phyloP scores from a whole-genome alignment of 2,113 vertebrate species.

The Pipra filicauda region DNA sequence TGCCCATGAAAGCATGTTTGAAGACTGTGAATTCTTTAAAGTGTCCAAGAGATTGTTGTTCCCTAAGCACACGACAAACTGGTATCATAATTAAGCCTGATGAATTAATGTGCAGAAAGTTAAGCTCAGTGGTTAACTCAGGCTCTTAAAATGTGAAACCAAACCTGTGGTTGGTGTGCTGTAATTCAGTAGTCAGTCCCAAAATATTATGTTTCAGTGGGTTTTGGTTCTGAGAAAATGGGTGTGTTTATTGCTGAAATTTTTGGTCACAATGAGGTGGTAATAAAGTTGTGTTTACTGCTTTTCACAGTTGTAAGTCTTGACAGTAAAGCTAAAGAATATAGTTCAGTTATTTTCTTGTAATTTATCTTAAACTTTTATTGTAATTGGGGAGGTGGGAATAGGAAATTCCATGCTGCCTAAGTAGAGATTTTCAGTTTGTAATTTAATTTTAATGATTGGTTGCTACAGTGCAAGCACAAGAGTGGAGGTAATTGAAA shows the following conservation, averaged over 20 bases:
- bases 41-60: constrained; percentile 1
- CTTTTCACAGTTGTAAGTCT: background rate
- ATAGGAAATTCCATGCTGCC: background rate
- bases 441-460: background rate
- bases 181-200: background rate
- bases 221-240: background rate
- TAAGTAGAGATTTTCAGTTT: background rate
- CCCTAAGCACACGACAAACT: background rate
- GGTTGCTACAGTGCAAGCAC: background rate
- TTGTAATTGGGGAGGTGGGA: background rate
- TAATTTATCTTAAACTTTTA: background rate
- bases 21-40: constrained; percentile 42
- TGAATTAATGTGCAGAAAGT: background rate
- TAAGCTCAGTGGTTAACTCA: background rate
- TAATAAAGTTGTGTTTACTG: background rate
- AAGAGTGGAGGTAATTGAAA: background rate
- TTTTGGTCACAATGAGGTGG: background rate
- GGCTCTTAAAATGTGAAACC: background rate
- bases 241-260: background rate
- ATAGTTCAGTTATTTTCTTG: background rate
- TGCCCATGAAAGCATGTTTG: constrained; percentile 40
- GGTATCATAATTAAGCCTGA: background rate
- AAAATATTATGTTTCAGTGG: background rate
- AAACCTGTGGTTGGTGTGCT: background rate
- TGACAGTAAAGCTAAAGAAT: background rate